Conservation (phyloP, 2,888 invertebrate genomes). For the Nudaria mundana region DNA sequence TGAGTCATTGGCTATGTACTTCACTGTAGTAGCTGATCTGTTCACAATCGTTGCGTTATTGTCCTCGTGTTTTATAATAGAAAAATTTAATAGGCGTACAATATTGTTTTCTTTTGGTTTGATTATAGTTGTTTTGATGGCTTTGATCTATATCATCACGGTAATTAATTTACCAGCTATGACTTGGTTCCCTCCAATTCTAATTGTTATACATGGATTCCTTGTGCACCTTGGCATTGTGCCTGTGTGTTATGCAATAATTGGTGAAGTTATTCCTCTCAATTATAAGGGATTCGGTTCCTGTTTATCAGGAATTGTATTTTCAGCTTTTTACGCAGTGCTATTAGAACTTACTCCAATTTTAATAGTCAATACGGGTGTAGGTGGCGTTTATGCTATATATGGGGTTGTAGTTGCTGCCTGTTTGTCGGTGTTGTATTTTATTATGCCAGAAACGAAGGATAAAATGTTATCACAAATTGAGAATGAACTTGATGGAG, state of each 20-base stretch:
- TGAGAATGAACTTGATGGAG: constrained; percentile 39
- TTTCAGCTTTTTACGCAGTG: constrained; percentile 34
- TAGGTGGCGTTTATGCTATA: constrained; percentile 38
- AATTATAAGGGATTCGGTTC: constrained; percentile 41
- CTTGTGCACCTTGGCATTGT: constrained; percentile 35
- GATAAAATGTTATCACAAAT: constrained; percentile 45
- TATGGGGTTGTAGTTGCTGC: constrained; percentile 32
- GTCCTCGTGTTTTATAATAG: constrained; percentile 34
- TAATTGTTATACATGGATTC: constrained; percentile 38
- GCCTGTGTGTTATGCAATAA: constrained; percentile 36
- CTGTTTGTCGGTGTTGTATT: constrained; percentile 35
- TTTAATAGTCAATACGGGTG: constrained; percentile 35
- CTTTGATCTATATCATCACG: constrained; percentile 29
- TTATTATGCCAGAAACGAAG: constrained; percentile 47
- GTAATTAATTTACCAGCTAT: constrained; percentile 25
- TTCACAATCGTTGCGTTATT: constrained; percentile 32
- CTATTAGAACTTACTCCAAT: constrained; percentile 41
- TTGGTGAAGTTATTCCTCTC: constrained; percentile 47
- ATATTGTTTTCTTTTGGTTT: constrained; percentile 37
- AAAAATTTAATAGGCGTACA: constrained; percentile 34
- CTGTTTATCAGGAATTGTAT: constrained; percentile 36
- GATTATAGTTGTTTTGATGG: constrained; percentile 33
- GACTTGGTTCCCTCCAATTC: constrained; percentile 35
- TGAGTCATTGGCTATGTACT: constrained; percentile 36
- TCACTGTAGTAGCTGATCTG: constrained; percentile 38